Evolutionary conservation across 2,113 vertebrate genomes (phyloP), one percentile per base, ranked within the genome.

Genomic region (Pachypanchax playfairii): DNA sequence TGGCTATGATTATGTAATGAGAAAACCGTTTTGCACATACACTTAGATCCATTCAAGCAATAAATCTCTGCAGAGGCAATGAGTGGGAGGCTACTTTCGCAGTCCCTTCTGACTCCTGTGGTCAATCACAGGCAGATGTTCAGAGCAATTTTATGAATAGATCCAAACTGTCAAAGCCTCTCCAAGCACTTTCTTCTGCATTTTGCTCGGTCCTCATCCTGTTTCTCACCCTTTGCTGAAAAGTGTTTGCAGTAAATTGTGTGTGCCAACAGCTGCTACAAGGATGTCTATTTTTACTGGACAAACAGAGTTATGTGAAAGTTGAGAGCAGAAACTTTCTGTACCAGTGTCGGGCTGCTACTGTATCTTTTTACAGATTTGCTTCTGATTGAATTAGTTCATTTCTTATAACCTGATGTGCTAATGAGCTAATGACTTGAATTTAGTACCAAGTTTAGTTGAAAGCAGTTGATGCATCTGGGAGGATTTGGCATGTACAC

Each of bases 21-120:
- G 53, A 6, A 5, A 36, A 48, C 21, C 12, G 6, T 44, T 63
- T 71, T 75, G 52, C 67, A 69, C 46, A 55, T 69, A 60, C 36
- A 70, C 64, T 51, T 42, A 55, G 70, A 66, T 39, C 58, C 62
- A 22, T 77, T 70, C 18, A 68, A 65, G 65, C 36, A 65, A 75
- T 77, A 66, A 75, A 83, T 79, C 59, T 73, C 65, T 65, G 46
- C 62, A 69, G 75, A 74, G 60, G 52, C 68, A 75, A 52, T 63
- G 84, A 77, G 86, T 87, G 82, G 86, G 89, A 77, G 58, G 73
- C 38, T 54, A 47, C 58, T 88, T 86, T 90, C 79, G 25, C 89
- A 84, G 82, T 51, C 60, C 58, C 71, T 49, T 84, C 80, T 79
- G 79, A 89, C 51, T 88, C 74, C 80, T 86, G 86, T 3, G 82